Conservation (phyloP, 2,113 vertebrate species). For the Megaceryle maxima region DNA sequence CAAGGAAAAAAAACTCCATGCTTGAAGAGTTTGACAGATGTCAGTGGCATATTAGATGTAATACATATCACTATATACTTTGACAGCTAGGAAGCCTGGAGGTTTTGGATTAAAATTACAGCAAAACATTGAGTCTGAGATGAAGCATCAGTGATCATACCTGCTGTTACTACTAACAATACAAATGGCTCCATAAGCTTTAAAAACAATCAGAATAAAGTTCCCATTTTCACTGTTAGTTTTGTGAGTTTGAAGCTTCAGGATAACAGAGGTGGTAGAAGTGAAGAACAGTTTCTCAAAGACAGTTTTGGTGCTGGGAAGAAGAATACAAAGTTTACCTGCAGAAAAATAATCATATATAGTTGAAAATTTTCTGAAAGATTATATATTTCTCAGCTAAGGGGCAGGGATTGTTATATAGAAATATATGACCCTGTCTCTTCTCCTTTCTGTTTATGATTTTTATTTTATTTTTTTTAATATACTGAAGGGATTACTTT, state of each 20-base stretch:
- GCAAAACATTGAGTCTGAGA: not conserved
- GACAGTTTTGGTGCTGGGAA: not conserved
- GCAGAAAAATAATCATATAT: not conserved
- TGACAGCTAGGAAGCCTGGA: not conserved
- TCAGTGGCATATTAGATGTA: not conserved
- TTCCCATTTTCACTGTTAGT: not conserved
- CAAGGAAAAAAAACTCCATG: not conserved
- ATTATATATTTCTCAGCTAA: not conserved
- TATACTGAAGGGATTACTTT: not conserved
- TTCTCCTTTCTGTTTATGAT: not conserved
- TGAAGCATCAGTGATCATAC: not conserved
- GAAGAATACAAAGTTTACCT: not conserved
- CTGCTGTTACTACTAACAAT: not conserved
- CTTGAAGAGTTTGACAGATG: not conserved
- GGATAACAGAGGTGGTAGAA: not conserved
- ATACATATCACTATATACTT: not conserved
- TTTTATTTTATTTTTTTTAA: not conserved
- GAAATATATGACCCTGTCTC: not conserved
- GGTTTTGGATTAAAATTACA: slow-evolving; percentile 6
- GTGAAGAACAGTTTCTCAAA: not conserved
- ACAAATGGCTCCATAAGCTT: not conserved
- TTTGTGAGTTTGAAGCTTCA: not conserved
- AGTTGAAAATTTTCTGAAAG: not conserved
- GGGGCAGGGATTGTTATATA: not conserved
- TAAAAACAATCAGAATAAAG: not conserved